A percentile compares a stretch with the other conserved stretches of the same genome.
Conservation (phyloP, 37 sponge, comb jelly and placozoan genomes). For the Haliclona indistincta region DNA sequence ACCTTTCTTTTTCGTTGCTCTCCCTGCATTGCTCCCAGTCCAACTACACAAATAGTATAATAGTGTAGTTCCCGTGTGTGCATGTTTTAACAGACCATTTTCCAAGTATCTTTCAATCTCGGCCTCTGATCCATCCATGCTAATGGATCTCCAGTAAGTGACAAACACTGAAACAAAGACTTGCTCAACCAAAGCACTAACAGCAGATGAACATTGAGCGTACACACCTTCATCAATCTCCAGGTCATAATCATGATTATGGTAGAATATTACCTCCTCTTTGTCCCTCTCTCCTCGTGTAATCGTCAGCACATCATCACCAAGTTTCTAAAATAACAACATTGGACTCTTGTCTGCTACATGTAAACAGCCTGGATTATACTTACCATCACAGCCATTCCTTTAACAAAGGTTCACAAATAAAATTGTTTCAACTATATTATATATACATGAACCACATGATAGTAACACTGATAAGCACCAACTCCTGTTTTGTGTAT, state of each 20-base stretch:
- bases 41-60: conserved; percentile 17
- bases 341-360: neutral
- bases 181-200: neutral
- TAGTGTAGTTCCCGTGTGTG: neutral
- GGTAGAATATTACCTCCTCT: conserved; percentile 75
- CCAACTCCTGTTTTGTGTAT: too few species aligned
- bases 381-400: neutral
- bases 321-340: conserved; percentile 38
- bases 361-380: neutral
- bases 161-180: neutral
- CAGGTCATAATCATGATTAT: conserved; percentile 43
- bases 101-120: conserved; percentile 69
- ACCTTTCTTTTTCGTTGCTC: conserved; percentile 34
- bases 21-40: conserved; percentile 67
- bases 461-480: too few species aligned
- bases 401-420: neutral
- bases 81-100: conserved; percentile 12
- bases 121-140: conserved; percentile 68
- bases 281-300: conserved; percentile 52
- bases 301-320: conserved; percentile 21
- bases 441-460: too few species aligned
- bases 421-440: neutral
- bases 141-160: conserved; percentile 52
- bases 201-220: neutral
- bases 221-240: conserved; percentile 48